phyloP scores from a whole-genome alignment of 1,140 invertebrate species.

The Lerema accius region DNA sequence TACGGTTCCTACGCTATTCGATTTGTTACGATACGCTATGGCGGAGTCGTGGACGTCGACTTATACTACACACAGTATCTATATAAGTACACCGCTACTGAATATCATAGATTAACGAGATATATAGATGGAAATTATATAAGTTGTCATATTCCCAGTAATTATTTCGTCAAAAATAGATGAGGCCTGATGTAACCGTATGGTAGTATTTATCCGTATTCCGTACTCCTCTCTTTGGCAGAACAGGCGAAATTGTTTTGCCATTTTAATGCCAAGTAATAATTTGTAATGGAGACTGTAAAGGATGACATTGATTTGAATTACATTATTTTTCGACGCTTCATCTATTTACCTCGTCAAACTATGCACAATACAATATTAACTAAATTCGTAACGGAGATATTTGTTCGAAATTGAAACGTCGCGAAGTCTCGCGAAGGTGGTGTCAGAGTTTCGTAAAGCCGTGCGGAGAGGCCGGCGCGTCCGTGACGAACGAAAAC shows the following conservation, averaged over 20 bases:
- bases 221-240: too few species aligned
- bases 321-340: too few species aligned
- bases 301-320: too few species aligned
- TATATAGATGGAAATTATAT: too few species aligned
- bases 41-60: constrained; percentile 67
- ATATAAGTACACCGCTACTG: constrained; percentile 56
- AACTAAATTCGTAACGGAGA: constrained; percentile 64
- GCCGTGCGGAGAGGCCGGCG: constrained; percentile 63
- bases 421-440: constrained; percentile 53
- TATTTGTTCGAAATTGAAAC: constrained; percentile 65
- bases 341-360: constrained; percentile 28
- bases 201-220: too few species aligned
- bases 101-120: neutral
- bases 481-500: constrained; percentile 34
- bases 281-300: too few species aligned
- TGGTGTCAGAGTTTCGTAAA: constrained; percentile 77
- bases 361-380: constrained; percentile 38
- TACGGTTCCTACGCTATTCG: constrained; percentile 55
- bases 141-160: too few species aligned
- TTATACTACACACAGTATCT: constrained; percentile 59
- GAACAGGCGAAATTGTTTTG: too few species aligned
- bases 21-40: constrained; percentile 74
- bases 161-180: too few species aligned
- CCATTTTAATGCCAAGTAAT: too few species aligned
- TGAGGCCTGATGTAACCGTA: too few species aligned